Evolutionary conservation across 2,888 invertebrate species (phyloP).

Genomic region (Marasmarcha lunaedactyla): DNA sequence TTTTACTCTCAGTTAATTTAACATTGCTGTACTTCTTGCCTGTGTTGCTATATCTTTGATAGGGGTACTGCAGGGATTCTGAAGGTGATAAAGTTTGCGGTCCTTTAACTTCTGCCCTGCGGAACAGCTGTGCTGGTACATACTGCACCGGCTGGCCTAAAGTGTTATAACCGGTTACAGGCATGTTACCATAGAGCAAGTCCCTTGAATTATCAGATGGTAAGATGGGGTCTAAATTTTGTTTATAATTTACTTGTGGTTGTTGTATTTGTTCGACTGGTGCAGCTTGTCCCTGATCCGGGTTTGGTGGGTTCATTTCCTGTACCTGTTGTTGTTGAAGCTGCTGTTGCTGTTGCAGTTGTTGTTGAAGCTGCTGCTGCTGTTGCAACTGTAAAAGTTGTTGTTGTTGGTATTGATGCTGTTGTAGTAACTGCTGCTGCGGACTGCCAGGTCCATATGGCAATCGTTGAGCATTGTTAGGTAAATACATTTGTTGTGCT

Average conservation of each 20-base stretch:
- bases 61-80: background rate
- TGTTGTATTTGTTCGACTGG: background rate
- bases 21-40: conserved; percentile 19
- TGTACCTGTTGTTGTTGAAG: conserved; percentile 21
- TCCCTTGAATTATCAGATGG: conserved; percentile 36
- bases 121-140: conserved; percentile 32
- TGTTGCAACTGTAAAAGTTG: no score
- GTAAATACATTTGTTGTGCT: no score
- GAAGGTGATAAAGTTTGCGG: conserved; percentile 48
- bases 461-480: no score
- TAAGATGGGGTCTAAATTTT: conserved; percentile 34
- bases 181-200: conserved; percentile 14
- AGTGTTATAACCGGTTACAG: conserved; percentile 37
- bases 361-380: conserved; percentile 5
- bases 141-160: conserved; percentile 49
- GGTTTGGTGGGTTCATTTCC: conserved; percentile 2
- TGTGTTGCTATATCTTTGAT: conserved; percentile 9
- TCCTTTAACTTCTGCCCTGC: conserved; percentile 21
- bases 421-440: background rate
- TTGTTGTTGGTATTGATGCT: background rate
- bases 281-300: background rate
- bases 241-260: no score
- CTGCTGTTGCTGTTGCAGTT: conserved; percentile 9
- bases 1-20: conserved; percentile 49
- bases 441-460: background rate